These are phyloP conservation scores for Bombus ignitus DNA, from an alignment of 1,140 invertebrate genomes.

Conservation along the genomic window DNA sequence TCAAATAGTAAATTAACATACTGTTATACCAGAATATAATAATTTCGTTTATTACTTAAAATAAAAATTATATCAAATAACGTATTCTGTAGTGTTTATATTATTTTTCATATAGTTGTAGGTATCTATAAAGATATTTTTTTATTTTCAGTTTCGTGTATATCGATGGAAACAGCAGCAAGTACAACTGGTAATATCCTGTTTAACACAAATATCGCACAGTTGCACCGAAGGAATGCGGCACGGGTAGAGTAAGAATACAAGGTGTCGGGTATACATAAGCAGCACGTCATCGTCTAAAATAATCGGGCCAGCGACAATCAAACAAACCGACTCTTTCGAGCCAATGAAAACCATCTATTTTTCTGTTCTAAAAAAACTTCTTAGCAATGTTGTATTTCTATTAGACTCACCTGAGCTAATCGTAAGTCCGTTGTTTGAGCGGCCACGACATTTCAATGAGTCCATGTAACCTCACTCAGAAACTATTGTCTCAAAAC, in stretches of 20 bases:
- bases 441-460: slow-evolving; percentile 81
- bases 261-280: slow-evolving; percentile 59
- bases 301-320: slow-evolving; percentile 72
- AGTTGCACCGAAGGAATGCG: slow-evolving; percentile 56
- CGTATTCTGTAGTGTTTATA: not conserved
- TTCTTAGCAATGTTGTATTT: not conserved
- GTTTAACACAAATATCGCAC: slow-evolving; percentile 31
- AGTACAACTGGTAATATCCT: slow-evolving; percentile 8
- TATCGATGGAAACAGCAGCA: not conserved
- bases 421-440: slow-evolving; percentile 78
- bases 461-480: slow-evolving; percentile 75
- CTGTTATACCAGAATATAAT: not conserved
- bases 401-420: slow-evolving; percentile 74
- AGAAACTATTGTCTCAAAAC: slow-evolving; percentile 65
- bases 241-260: slow-evolving; percentile 58
- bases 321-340: slow-evolving; percentile 48
- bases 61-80: not conserved
- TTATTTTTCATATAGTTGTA: not conserved
- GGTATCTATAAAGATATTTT: not conserved
- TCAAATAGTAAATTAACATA: not conserved
- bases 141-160: too few relatives aligned
- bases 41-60: not conserved
- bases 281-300: slow-evolving; percentile 74
- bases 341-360: slow-evolving; percentile 57
- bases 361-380: slow-evolving; percentile 54